Base-by-base conservation (phyloP, 2,113 vertebrate species). In the Dasypus novemcinctus region DNA sequence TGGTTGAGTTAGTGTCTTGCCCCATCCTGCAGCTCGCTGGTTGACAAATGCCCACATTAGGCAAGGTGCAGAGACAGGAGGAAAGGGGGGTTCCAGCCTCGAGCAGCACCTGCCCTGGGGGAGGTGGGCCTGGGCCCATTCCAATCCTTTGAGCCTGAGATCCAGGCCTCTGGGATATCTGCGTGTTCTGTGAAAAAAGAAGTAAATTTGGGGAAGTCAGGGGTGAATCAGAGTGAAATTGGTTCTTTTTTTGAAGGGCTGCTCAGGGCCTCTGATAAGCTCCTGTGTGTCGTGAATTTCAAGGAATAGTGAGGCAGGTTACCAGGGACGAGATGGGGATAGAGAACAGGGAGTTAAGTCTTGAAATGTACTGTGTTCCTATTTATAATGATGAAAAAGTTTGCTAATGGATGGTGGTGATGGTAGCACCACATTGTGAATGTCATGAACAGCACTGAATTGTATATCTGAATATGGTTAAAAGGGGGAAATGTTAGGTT, bases 1-100 rank as follows among this genome's bases (percentile, higher is more conserved):
- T 43, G 27, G 29, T 68, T 94, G 84, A 81, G 68, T 75, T 64
- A 95, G 78, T 57, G 46, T 89, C 83, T 95, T 97, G 75, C 6
- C 7, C 68, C 82, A 96, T 68, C 31, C 36, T 59, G 36, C 86
- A 43, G 13, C 1, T 52, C 38, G 74, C 36, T 57, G 41, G n/a
- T 96, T 95, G 88, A 82, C 95, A 54, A 90, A 95, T 12, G 49
- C 36, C 59, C 29, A 14, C 46, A 18, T 90, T 92, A 68, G 17
- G 87, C 64, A 93, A 95, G 63, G 59, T 36, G 68, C 1, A 41
- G 43, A 52, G 15, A 7, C 20, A 46, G n/a, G 17, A 49, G 10
- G 52, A 20, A 27, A 3, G 14, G n/a, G n/a, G 23, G 9, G 36
- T 52, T 88, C 31, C 27, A 72, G 20, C 33, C n/a, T 18, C 57